phyloP scores from a whole-genome alignment of 2,888 invertebrate genomes.

The Cephus pulcher region DNA sequence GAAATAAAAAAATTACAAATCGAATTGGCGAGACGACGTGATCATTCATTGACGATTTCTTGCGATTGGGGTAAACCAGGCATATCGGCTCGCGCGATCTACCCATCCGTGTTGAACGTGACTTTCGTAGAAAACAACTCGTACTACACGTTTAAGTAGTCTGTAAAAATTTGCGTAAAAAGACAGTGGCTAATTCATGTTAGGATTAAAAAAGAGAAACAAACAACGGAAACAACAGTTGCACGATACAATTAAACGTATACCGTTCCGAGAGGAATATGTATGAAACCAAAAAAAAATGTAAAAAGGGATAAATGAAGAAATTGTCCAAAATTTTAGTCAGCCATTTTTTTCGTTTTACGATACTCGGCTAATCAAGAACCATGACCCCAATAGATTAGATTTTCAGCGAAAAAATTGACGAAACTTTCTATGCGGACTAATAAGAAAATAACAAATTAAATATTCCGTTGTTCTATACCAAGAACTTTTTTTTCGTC shows the following conservation, averaged over 20 bases:
- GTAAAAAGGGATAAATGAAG: neutral
- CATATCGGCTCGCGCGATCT: constrained; percentile 4
- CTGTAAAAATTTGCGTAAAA: neutral
- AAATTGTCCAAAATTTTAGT: neutral
- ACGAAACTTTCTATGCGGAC: neutral
- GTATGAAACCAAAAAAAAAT: neutral
- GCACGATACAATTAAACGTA: neutral
- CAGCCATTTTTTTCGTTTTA: neutral
- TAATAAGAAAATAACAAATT: neutral
- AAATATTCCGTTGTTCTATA: neutral
- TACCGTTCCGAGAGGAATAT: too few species aligned
- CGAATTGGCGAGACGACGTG: neutral
- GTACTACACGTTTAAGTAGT: neutral
- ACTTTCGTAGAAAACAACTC: neutral
- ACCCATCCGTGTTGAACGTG: constrained; percentile 3
- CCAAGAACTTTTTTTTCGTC: neutral
- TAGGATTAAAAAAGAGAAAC: neutral
- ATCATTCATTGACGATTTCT: constrained; percentile 1
- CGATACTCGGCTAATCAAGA: neutral
- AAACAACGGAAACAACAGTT: neutral
- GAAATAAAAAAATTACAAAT: neutral
- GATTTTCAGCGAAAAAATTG: neutral
- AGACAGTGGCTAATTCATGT: neutral
- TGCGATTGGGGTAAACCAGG: constrained; percentile 8
- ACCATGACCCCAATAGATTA: neutral